phyloP scores from a whole-genome alignment of 2,113 vertebrate genomes.

The Melanerpes formicivorus region DNA sequence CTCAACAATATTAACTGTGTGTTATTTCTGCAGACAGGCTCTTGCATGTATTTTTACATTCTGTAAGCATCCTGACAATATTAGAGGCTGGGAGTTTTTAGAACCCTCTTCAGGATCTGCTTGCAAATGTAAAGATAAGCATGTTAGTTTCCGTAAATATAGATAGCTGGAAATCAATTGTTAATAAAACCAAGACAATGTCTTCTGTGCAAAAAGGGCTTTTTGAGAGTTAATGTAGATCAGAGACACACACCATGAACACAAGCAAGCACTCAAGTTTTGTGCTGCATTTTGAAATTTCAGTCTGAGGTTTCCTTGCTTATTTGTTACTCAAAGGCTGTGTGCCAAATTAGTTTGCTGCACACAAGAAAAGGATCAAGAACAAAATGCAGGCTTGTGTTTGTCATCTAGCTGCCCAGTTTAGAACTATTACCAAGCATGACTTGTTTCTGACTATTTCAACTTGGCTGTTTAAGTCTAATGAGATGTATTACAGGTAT shows the following conservation, averaged over 20 bases:
- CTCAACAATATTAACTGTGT: not conserved
- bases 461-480: not conserved
- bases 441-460: not conserved
- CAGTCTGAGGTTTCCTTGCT: not conserved
- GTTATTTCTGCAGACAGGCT: not conserved
- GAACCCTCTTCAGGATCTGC: not conserved
- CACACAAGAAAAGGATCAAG: not conserved
- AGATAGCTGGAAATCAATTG: not conserved
- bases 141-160: not conserved
- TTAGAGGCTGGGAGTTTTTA: not conserved
- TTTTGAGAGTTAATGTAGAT: not conserved
- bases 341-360: not conserved
- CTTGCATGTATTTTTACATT: not conserved
- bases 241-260: not conserved
- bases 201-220: not conserved
- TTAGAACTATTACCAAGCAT: not conserved
- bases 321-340: not conserved
- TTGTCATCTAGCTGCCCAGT: not conserved
- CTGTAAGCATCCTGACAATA: not conserved
- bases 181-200: not conserved
- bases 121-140: not conserved
- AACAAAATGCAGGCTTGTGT: not conserved
- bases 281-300: not conserved
- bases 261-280: not conserved
- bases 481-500: not conserved